Evolutionary conservation across 2,797 vertebrate species (phyloP).

Genomic region (Telmatherina bonti): DNA sequence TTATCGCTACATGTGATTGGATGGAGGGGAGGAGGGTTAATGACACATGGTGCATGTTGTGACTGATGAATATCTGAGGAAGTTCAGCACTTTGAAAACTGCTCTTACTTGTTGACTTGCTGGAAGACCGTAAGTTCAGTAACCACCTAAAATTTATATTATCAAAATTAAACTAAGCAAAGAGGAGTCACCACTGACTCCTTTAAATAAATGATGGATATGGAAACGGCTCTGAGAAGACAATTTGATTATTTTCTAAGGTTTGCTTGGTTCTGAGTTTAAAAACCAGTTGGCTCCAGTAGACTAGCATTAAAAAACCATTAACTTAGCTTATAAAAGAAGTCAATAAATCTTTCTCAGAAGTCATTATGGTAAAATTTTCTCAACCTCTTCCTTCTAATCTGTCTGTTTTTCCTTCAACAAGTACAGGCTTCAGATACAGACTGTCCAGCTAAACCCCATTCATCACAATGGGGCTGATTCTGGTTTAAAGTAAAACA

Average conservation of each 20-base stretch:
- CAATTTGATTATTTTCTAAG: background rate
- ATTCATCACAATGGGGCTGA: background rate
- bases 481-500: background rate
- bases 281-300: background rate
- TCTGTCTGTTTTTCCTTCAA: background rate
- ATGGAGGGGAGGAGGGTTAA: conserved; percentile 57
- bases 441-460: background rate
- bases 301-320: background rate
- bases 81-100: background rate
- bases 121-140: background rate
- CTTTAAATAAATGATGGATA: background rate
- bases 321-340: background rate
- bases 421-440: background rate
- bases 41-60: conserved; percentile 54
- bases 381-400: background rate
- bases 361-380: background rate
- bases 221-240: background rate
- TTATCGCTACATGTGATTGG: conserved; percentile 57
- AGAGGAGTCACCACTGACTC: background rate
- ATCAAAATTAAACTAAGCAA: conserved; percentile 12
- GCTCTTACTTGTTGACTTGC: background rate
- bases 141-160: background rate
- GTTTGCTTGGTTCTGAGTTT: background rate
- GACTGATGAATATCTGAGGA: conserved; percentile 53
- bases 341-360: background rate